Conservation (phyloP, 2,888 invertebrate genomes). For the Synergus umbraculus region DNA sequence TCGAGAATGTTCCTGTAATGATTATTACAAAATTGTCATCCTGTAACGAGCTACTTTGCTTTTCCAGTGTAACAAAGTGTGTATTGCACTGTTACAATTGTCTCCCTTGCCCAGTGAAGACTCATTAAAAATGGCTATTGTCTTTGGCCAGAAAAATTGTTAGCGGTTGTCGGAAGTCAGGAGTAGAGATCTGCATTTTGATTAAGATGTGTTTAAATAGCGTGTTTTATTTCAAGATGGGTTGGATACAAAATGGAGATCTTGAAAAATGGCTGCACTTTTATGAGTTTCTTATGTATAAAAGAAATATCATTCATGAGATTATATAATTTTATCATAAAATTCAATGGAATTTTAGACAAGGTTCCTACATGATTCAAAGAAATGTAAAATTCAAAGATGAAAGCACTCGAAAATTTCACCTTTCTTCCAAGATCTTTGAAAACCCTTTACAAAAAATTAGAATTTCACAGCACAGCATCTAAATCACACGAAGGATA, state of each 20-base stretch:
- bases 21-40: conserved; percentile 35
- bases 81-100: conserved; percentile 4
- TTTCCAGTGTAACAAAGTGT: conserved; percentile 32
- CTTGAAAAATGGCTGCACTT: not conserved
- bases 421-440: no score
- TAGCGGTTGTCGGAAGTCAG: not conserved
- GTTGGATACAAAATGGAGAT: not conserved
- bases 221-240: not conserved
- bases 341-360: not conserved
- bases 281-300: no score
- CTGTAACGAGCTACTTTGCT: conserved; percentile 26
- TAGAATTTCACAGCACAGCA: no score
- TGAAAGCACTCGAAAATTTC: not conserved
- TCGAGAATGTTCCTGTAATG: conserved; percentile 11
- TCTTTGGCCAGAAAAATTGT: conserved; percentile 15
- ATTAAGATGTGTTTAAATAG: not conserved
- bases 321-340: no score
- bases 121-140: conserved; percentile 32
- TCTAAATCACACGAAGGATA: not conserved
- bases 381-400: not conserved
- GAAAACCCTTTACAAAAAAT: not conserved
- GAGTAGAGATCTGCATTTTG: not conserved
- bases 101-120: conserved; percentile 25
- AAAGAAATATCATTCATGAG: no score
- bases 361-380: not conserved